Conservation (phyloP, 2,888 invertebrate species). For the Linyphia triangularis region DNA sequence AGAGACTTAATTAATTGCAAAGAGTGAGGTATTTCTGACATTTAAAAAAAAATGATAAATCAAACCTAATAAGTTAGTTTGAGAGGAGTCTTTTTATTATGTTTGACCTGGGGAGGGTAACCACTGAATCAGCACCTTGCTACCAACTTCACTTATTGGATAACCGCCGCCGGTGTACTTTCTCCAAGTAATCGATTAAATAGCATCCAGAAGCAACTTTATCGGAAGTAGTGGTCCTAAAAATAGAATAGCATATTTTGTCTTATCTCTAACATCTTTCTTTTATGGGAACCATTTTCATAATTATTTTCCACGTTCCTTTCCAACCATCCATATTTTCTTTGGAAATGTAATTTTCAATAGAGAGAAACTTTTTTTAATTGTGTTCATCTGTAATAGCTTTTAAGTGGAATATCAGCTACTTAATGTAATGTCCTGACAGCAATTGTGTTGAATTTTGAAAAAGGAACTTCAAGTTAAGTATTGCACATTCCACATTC, state of each 20-base stretch:
- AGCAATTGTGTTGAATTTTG: background rate
- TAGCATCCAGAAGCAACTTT: background rate
- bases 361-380: background rate
- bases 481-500: too few relatives aligned
- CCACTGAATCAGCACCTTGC: background rate
- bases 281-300: slow-evolving; percentile 51
- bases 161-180: background rate
- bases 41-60: too few relatives aligned
- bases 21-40: too few relatives aligned
- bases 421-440: too few relatives aligned
- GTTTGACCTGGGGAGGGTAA: too few relatives aligned
- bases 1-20: too few relatives aligned
- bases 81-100: background rate
- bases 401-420: too few relatives aligned
- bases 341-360: background rate
- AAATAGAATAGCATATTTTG: slow-evolving; percentile 32
- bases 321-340: background rate
- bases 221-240: slow-evolving; percentile 6
- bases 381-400: background rate
- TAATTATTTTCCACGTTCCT: slow-evolving; percentile 47
- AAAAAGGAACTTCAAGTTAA: too few relatives aligned
- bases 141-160: too few relatives aligned
- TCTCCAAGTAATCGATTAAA: slow-evolving; percentile 14
- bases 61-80: too few relatives aligned
- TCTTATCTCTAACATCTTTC: slow-evolving; percentile 25